Percentiles rank a stretch among this genome's conserved stretches.
These are phyloP conservation scores for Todiramphus saurophagus DNA, from an alignment of 2,113 vertebrate genomes.

Conservation along the genomic window DNA sequence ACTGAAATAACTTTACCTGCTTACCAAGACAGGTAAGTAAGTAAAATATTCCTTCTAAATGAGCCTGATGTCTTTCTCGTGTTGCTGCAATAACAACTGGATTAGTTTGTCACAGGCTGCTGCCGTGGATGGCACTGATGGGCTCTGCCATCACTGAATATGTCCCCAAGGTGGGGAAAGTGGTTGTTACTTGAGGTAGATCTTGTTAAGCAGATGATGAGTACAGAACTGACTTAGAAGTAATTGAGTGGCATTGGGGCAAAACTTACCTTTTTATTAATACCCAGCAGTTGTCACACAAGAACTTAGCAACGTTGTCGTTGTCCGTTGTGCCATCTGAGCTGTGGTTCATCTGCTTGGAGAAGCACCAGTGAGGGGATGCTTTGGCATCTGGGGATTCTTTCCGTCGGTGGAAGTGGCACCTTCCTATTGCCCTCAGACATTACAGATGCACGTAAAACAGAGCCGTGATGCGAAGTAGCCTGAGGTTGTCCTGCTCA, in stretches of 20 bases:
- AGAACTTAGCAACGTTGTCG: background rate
- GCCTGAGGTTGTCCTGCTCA: background rate
- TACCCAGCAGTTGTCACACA: background rate
- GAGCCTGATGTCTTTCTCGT: background rate
- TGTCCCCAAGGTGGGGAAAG: background rate
- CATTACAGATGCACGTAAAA: too few relatives aligned
- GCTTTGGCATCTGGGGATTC: background rate
- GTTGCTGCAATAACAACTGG: background rate
- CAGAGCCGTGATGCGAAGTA: background rate
- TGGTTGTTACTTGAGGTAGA: background rate
- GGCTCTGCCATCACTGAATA: background rate
- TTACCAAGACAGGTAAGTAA: background rate
- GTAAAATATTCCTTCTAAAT: background rate
- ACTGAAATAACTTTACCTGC: background rate
- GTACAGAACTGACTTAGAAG: background rate
- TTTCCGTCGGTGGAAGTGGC: fast-evolving
- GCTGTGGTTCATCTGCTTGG: background rate
- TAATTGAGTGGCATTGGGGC: background rate
- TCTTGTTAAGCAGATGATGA: background rate
- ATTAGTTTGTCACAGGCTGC: background rate
- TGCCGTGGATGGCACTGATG: fast-evolving
- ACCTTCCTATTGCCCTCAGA: background rate
- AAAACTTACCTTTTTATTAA: background rate
- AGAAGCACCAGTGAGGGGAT: background rate
- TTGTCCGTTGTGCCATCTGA: background rate